Percentiles rank a stretch among this genome's conserved stretches.
Evolutionary conservation across 2,113 vertebrate genomes (phyloP).

Genomic region (Hippoglossus stenolepis): DNA sequence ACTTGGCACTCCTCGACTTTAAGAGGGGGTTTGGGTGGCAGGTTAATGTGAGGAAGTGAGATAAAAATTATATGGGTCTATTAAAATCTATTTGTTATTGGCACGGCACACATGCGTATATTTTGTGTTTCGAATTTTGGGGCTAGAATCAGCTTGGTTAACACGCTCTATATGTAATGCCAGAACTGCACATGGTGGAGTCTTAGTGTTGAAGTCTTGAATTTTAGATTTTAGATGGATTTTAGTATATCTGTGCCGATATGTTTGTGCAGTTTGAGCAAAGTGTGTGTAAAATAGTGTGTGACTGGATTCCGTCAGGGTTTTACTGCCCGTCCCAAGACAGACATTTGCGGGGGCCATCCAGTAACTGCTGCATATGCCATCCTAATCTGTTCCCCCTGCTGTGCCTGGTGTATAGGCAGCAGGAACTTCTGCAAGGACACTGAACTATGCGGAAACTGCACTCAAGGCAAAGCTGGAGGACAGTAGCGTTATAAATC

Average conservation of each 20-base stretch:
- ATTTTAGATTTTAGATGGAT: neutral
- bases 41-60: constrained; percentile 5
- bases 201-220: neutral
- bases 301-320: constrained; percentile 57
- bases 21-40: neutral
- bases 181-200: neutral
- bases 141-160: neutral
- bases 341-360: constrained; percentile 57
- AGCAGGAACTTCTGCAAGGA: constrained; percentile 68
- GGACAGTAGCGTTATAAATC: constrained; percentile 65
- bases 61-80: constrained; percentile 4
- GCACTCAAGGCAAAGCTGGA: constrained; percentile 58
- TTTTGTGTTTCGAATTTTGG: neutral
- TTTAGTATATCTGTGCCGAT: neutral
- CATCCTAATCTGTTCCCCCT: constrained; percentile 70
- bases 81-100: constrained; percentile 4
- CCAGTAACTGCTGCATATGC: constrained; percentile 72
- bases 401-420: constrained; percentile 73
- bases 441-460: constrained; percentile 53
- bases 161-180: neutral
- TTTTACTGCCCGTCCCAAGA: constrained; percentile 74
- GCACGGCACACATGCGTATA: neutral
- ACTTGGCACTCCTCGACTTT: constrained; percentile 14
- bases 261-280: constrained; percentile 10
- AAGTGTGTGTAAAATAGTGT: constrained; percentile 19